These are phyloP conservation scores for Ibycter americanus DNA, from an alignment of 2,797 vertebrate genomes.

Conservation along the genomic window DNA sequence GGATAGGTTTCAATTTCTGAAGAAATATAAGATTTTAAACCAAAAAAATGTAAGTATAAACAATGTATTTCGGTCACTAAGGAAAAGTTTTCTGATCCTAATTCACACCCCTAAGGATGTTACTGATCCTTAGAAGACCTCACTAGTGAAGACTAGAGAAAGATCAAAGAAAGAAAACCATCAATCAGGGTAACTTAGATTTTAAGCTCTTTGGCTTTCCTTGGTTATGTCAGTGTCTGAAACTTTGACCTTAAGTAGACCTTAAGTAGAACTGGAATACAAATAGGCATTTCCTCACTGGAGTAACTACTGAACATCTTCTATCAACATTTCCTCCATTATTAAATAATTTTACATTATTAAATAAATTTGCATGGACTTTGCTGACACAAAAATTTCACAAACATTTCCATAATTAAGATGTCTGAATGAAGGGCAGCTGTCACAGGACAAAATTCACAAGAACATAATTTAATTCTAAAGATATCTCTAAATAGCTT, in stretches of 20 bases:
- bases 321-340: not conserved
- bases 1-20: not conserved
- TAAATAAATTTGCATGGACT: not conserved
- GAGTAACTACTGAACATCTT: not conserved
- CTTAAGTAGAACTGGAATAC: not conserved
- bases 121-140: not conserved
- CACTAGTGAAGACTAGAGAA: not conserved
- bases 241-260: not conserved
- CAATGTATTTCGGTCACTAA: not conserved
- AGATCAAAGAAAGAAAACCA: not conserved
- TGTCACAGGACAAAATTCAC: not conserved
- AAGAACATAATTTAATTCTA: not conserved
- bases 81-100: not conserved
- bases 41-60: not conserved
- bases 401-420: not conserved
- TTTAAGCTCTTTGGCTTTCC: not conserved
- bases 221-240: not conserved
- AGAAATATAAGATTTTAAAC: not conserved
- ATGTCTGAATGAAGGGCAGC: not conserved
- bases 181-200: not conserved
- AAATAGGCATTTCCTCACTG: not conserved
- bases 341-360: not conserved
- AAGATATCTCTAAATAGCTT: not conserved
- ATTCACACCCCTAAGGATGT: not conserved
- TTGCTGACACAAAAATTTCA: not conserved